phyloP scores from a whole-genome alignment of 2,888 invertebrate species.

The Holacanthella duospinosa region DNA sequence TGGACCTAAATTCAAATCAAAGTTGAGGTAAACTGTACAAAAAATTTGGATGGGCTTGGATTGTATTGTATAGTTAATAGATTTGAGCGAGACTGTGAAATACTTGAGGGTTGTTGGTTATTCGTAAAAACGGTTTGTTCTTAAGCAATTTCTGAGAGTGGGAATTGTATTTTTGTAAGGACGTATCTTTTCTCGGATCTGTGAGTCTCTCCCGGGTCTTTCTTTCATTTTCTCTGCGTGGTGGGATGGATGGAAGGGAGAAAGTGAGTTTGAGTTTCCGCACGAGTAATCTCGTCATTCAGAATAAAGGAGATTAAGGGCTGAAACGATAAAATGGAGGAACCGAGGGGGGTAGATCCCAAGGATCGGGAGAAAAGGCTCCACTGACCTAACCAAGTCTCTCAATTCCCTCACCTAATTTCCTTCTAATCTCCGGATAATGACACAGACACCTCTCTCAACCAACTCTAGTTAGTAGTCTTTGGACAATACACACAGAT shows the following conservation, averaged over 20 bases:
- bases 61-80: too few species aligned
- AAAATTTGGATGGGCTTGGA: too few species aligned
- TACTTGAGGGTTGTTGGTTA: too few species aligned
- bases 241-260: background rate
- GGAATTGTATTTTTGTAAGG: too few species aligned
- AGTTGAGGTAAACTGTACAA: too few species aligned
- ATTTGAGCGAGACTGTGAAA: too few species aligned
- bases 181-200: too few species aligned
- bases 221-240: background rate
- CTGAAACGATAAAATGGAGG: conserved; percentile 1
- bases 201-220: too few species aligned
- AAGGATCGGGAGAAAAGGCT: background rate
- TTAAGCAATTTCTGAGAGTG: too few species aligned
- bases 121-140: too few species aligned
- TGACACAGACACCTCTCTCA: too few species aligned
- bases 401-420: conserved; percentile 2
- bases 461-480: background rate
- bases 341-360: background rate
- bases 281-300: conserved; percentile 1
- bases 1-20: too few species aligned
- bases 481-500: background rate
- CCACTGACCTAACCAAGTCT: background rate
- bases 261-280: background rate
- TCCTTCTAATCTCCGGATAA: background rate
- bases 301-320: conserved; percentile 2